phyloP scores from a whole-genome alignment of 2,888 invertebrate species.

The Tineola bisselliella region DNA sequence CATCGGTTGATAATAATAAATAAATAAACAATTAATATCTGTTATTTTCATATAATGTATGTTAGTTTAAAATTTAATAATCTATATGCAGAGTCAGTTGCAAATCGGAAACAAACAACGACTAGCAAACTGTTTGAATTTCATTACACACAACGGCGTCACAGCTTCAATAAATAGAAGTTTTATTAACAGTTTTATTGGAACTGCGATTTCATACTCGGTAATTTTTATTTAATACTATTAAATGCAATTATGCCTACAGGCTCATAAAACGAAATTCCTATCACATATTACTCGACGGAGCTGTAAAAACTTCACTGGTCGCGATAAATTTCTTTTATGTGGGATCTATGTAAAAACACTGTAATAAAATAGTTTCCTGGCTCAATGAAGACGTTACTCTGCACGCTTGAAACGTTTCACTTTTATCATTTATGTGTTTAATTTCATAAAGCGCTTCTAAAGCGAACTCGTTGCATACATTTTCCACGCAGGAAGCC shows the following conservation, averaged over 20 bases:
- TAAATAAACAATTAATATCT: too few species aligned
- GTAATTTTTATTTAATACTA: constrained; percentile 4
- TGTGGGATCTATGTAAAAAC: constrained; percentile 14
- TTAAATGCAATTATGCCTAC: constrained; percentile 10
- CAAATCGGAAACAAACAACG: too few species aligned
- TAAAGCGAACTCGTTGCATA: not conserved
- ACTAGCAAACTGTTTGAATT: too few species aligned
- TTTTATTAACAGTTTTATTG: not conserved
- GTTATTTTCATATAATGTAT: too few species aligned
- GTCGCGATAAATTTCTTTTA: constrained; percentile 14
- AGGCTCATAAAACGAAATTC: constrained; percentile 3
- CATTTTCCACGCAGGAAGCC: not conserved
- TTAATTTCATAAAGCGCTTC: not conserved
- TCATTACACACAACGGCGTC: not conserved
- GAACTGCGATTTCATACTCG: not conserved
- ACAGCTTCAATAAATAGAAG: not conserved
- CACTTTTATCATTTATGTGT: constrained; percentile 6
- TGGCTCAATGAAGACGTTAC: constrained; percentile 12
- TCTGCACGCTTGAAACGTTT: constrained; percentile 2
- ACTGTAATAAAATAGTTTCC: constrained; percentile 15
- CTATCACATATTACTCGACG: constrained; percentile 10
- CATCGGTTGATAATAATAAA: too few species aligned
- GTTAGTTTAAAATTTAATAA: too few species aligned
- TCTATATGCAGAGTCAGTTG: too few species aligned
- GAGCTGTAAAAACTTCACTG: constrained; percentile 12